Evolutionary conservation across 2,888 invertebrate genomes (phyloP).

Genomic region (Phalera bucephala): DNA sequence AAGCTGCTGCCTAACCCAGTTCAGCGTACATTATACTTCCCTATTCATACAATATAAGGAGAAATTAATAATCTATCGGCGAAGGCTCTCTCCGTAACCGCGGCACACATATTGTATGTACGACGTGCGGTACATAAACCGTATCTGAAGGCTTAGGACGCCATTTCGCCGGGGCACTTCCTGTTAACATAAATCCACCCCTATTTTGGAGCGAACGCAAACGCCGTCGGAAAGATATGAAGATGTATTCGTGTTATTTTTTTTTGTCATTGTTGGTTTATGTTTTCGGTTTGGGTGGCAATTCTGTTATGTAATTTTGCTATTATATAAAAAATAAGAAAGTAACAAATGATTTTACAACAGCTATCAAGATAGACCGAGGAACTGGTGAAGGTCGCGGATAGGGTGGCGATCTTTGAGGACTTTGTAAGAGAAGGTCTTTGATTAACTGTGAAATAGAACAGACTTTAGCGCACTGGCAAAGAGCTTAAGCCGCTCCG

Average conservation of each 20-base stretch:
- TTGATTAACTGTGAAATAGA: too few relatives aligned
- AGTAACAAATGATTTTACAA: too few relatives aligned
- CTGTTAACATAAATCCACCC: conserved; percentile 76
- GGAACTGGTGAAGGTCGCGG: too few relatives aligned
- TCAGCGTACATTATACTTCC: background rate
- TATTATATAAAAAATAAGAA: too few relatives aligned
- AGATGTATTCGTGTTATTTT: conserved; percentile 24
- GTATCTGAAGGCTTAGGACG: conserved; percentile 71
- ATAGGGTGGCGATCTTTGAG: too few relatives aligned
- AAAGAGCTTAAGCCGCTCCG: too few relatives aligned
- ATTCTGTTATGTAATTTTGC: too few relatives aligned
- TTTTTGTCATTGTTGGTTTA: too few relatives aligned
- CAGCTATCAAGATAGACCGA: too few relatives aligned
- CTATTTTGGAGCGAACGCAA: conserved; percentile 46
- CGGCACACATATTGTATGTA: conserved; percentile 27
- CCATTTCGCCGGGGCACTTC: conserved; percentile 71
- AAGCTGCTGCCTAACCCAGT: background rate
- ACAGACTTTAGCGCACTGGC: too few relatives aligned
- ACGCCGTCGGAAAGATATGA: conserved; percentile 31
- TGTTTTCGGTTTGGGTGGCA: too few relatives aligned
- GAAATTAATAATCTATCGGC: conserved; percentile 38
- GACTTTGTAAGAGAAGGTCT: too few relatives aligned
- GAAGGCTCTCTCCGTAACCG: conserved; percentile 6
- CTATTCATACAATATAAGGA: conserved; percentile 1
- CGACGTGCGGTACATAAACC: conserved; percentile 51